Evolutionary conservation across 2,797 vertebrate species (phyloP), one percentile per base, ranked within the genome.

Genomic region (Myioborus miniatus): DNA sequence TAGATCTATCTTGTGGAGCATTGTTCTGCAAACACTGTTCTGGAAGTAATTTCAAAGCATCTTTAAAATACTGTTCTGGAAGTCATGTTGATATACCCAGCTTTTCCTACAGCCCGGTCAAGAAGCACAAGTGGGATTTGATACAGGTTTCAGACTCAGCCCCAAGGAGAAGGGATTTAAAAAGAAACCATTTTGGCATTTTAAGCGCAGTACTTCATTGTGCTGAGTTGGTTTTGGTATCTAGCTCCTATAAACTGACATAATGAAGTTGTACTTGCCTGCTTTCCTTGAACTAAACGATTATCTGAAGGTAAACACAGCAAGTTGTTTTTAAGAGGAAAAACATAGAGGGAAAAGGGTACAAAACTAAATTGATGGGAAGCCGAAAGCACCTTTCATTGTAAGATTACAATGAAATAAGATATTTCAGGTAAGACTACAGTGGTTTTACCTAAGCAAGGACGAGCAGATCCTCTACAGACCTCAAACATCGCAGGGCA

Each of bases 261-360:
- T 11, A 59, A 72, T 3, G 32, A 60, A 79, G 21, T 29, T 60
- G 46, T 41, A 44, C 29, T 49, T 62, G 20, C 14, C 27, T 41
- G 21, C 37, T 47, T 36, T 53, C 65, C 41, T 75, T 43, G 34
- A 59, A 87, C 60, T 65, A 59, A 88, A 55, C 1, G 15, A 69
- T 16, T 5, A 63, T 5, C 24, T 65, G 70, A 81, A 94, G 17
- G 47, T 34, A 75, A 85, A 79, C 15, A 43, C 27, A 12, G 24
- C 4, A 12, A 70, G 8, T 2, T 67, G 16, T 32, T 50, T n/a
- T 46, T 26, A 23, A 69, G 23, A 34, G 15, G 41, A 50, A 43
- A 43, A 29, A 41, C 6, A 3, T 2, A 2, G 1, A 23, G 8
- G 4, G 14, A 1, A 23, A 30, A 50, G 26, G 9, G 5, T 52